These are phyloP conservation scores for Sarcophilus harrisii DNA, from an alignment of 2,797 vertebrate species.

Conservation along the genomic window DNA sequence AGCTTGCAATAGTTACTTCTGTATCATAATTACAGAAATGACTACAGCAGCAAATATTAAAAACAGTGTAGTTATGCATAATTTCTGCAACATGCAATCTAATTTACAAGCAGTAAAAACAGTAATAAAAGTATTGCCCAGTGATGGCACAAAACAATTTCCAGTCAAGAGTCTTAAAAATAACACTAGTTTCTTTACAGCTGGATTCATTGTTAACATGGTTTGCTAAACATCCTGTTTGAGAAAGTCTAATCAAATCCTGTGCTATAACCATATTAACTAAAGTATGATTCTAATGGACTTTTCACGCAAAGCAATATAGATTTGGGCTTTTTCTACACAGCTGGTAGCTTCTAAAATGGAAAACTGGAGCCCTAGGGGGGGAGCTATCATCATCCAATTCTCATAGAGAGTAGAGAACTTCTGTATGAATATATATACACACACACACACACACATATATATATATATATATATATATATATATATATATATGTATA, in stretches of 20 bases:
- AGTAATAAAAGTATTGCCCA: conserved; percentile 62
- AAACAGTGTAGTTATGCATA: conserved; percentile 67
- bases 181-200: conserved; percentile 63
- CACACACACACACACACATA: too few species aligned
- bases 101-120: conserved; percentile 74
- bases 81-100: conserved; percentile 55
- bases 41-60: conserved; percentile 73
- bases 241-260: conserved; percentile 65
- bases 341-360: conserved; percentile 33
- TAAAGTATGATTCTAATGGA: conserved; percentile 54
- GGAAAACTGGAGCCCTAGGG: conserved; percentile 27
- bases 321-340: conserved; percentile 66
- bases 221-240: conserved; percentile 70
- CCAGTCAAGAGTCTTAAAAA: conserved; percentile 74
- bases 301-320: conserved; percentile 46
- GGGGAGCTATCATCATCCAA: not conserved
- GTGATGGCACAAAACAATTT: conserved; percentile 61
- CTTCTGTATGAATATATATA: not conserved
- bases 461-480: too few species aligned
- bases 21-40: conserved; percentile 70
- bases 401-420: not conserved
- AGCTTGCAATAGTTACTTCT: conserved; percentile 58
- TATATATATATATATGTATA: not conserved
- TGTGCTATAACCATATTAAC: conserved; percentile 56
- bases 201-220: conserved; percentile 72